phyloP scores from a whole-genome alignment of 2,888 invertebrate species.

The Cephus nigrinus region DNA sequence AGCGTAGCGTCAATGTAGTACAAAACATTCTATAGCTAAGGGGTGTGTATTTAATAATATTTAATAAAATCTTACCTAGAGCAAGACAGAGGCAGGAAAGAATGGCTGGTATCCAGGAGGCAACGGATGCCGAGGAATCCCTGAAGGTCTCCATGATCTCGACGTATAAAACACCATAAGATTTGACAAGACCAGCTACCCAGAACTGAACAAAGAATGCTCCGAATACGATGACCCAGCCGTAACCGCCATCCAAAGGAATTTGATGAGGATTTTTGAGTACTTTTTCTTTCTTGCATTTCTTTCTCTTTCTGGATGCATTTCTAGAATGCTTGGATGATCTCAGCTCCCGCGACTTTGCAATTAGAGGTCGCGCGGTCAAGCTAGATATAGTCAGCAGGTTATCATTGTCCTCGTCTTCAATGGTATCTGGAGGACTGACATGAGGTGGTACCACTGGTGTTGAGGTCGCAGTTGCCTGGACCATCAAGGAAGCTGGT shows the following conservation, averaged over 20 bases:
- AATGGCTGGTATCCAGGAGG: conserved; percentile 85
- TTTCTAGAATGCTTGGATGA: conserved; percentile 54
- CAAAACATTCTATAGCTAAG: not conserved
- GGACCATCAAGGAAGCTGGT: conserved; percentile 68
- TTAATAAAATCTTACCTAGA: conserved; percentile 69
- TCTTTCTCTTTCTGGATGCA: conserved; percentile 32
- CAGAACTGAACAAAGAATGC: conserved; percentile 85
- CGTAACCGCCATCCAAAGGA: conserved; percentile 80
- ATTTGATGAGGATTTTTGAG: conserved; percentile 50
- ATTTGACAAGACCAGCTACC: conserved; percentile 84
- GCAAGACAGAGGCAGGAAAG: conserved; percentile 81
- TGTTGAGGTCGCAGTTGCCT: conserved; percentile 62
- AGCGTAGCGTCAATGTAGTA: not conserved
- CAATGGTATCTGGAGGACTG: conserved; percentile 67
- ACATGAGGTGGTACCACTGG: conserved; percentile 64
- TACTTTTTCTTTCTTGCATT: conserved; percentile 32
- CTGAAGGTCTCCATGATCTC: conserved; percentile 85
- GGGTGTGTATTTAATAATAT: not conserved
- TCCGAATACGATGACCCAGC: conserved; percentile 82
- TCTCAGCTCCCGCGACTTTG: conserved; percentile 75
- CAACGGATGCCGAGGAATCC: conserved; percentile 79
- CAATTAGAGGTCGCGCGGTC: conserved; percentile 78
- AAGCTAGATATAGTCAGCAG: conserved; percentile 79
- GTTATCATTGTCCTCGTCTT: conserved; percentile 79
- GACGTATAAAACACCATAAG: conserved; percentile 83